These are phyloP conservation scores for Noctua janthina DNA, from an alignment of 2,888 invertebrate genomes.

Conservation along the genomic window DNA sequence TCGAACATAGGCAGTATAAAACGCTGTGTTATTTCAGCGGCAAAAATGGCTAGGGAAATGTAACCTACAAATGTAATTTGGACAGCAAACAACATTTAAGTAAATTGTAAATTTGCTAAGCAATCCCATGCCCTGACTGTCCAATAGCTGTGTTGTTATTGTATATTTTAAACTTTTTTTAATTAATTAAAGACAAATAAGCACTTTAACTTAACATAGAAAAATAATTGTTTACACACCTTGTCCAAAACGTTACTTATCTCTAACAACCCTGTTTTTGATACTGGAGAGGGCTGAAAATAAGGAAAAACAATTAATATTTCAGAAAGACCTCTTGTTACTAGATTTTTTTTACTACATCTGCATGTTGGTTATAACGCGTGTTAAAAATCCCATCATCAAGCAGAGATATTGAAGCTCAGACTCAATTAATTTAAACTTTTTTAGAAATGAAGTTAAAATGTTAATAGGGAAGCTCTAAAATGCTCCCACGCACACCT, in stretches of 20 bases:
- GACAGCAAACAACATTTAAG: not conserved
- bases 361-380: not conserved
- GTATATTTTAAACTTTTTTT: not conserved
- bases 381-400: conserved; percentile 4
- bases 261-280: conserved; percentile 13
- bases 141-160: not conserved
- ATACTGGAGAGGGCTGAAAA: conserved; percentile 36
- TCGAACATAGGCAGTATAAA: not conserved
- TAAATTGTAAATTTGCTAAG: not conserved
- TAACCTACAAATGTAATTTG: not conserved
- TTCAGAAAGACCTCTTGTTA: not conserved
- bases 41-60: not conserved
- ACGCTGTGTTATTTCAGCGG: not conserved
- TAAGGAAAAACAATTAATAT: not conserved
- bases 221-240: conserved; percentile 17
- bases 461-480: not conserved
- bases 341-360: conserved; percentile 3
- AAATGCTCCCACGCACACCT: not conserved
- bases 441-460: not conserved
- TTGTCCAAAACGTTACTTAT: conserved; percentile 25
- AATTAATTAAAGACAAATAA: not conserved
- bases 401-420: not conserved
- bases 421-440: not conserved
- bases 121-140: not conserved
- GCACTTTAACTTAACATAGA: not conserved